Evolutionary conservation across 2,113 vertebrate species (phyloP), one percentile per base, ranked within the genome.

Genomic region (Pelobates fuscus): DNA sequence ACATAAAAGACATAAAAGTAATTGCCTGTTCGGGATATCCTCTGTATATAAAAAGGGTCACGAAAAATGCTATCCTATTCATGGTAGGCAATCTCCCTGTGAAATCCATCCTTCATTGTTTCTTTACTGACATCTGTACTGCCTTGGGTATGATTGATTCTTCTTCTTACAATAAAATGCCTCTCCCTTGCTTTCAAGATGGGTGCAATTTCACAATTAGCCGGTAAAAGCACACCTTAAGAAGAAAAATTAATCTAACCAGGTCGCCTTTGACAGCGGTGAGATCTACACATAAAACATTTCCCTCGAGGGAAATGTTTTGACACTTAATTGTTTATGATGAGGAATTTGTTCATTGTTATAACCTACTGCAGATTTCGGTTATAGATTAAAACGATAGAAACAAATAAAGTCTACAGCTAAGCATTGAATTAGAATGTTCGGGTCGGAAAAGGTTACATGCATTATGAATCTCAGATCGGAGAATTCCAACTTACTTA

Each of bases 131-230:
- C 83, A 83, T 83, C 80, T 82, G 78, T 74, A 78, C 74, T 83
- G 83, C 83, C 82, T 77, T 78, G 79, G 80, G 82, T 86, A 82
- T 84, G 85, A 86, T 86, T 86, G 80, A 85, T 86, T 84, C 74
- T 66, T 30, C 61, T 59, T 62, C 68, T 85, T 71, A 86, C 83
- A 88, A 88, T 85, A 78, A 85, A 84, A 81, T 43, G 77, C 78
- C 84, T 82, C 82, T 84, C 80, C 81, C 83, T 77, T 79, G 68
- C 30, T 78, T 79, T 80, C 77, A 70, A 80, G 80, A 77, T 83
- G 79, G 57, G 75, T 75, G 81, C 76, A 80, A 77, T 85, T 82
- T 84, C 84, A 84, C 81, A 85, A 82, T 82, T 67, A 84, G 77
- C 6, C 46, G 55, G 71, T 80, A 78, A 86, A n/a, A 82, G 79